Percentiles rank a stretch among this genome's conserved stretches.
phyloP scores from a whole-genome alignment of 2,113 vertebrate species.

The Australoheros scitulus region DNA sequence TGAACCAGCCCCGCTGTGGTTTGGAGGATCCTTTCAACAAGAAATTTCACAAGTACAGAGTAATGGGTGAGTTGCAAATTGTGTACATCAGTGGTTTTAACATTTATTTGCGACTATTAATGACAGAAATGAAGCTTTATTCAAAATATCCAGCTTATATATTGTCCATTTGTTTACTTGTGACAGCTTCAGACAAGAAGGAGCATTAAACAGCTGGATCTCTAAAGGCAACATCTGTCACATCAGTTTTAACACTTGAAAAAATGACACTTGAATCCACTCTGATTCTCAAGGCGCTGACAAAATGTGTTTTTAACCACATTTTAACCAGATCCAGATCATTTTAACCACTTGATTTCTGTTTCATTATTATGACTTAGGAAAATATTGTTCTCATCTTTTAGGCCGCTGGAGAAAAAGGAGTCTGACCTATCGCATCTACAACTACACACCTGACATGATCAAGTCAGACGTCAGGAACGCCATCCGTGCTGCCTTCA shows the following conservation, averaged over 20 bases:
- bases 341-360: background rate
- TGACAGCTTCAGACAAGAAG: background rate
- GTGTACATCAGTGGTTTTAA: background rate
- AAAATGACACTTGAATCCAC: background rate
- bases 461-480: conserved; percentile 54
- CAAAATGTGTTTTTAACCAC: background rate
- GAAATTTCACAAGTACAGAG: conserved; percentile 81
- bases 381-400: background rate
- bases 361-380: background rate
- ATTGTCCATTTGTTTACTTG: background rate
- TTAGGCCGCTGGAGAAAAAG: conserved; percentile 87
- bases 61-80: conserved; percentile 78
- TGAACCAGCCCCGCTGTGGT: conserved; percentile 88
- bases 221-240: background rate
- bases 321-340: too few species aligned
- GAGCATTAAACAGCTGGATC: background rate
- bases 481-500: conserved; percentile 83
- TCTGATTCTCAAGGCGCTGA: background rate
- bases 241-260: too few species aligned
- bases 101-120: background rate
- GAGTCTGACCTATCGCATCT: conserved; percentile 85
- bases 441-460: conserved; percentile 85
- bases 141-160: too few species aligned
- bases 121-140: background rate
- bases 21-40: conserved; percentile 88